These are phyloP conservation scores for Rhinogobius similis DNA, from an alignment of 2,113 vertebrate species.

Conservation along the genomic window DNA sequence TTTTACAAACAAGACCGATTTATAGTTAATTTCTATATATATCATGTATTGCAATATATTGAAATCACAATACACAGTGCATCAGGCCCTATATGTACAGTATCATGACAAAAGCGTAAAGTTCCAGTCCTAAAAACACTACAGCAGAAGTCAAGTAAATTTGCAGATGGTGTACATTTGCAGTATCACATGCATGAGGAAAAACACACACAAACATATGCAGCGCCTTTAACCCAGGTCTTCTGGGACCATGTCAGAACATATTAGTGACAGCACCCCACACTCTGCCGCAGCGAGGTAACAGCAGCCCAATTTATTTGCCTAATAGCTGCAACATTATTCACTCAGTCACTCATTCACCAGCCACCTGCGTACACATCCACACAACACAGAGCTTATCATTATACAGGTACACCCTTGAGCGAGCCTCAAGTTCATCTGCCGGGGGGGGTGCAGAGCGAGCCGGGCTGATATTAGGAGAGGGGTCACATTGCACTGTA, in stretches of 20 bases:
- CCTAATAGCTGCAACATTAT: slow-evolving; percentile 77
- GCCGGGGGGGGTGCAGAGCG: slow-evolving; percentile 60
- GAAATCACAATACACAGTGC: no score
- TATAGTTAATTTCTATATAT: no score
- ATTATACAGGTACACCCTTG: slow-evolving; percentile 79
- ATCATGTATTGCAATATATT: no score
- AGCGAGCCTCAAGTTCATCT: slow-evolving; percentile 75
- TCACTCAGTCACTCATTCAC: slow-evolving; percentile 69
- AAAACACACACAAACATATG: slow-evolving; percentile 25
- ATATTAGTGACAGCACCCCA: slow-evolving; percentile 72
- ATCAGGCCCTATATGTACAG: no score
- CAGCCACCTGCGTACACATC: slow-evolving; percentile 21
- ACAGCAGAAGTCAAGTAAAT: neutral
- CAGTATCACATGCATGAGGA: neutral
- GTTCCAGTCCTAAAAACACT: neutral
- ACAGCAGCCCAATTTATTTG: slow-evolving; percentile 72
- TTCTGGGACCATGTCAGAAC: slow-evolving; percentile 72
- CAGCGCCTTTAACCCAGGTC: slow-evolving; percentile 42
- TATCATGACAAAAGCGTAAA: no score
- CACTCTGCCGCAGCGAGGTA: slow-evolving; percentile 55
- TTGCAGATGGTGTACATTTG: neutral
- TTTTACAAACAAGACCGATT: no score
- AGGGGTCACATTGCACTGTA: slow-evolving; percentile 79
- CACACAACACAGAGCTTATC: slow-evolving; percentile 36
- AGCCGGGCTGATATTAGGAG: slow-evolving; percentile 66